These are phyloP conservation scores for Octopus bimaculoides DNA, from an alignment of 1,140 invertebrate species.

Conservation along the genomic window DNA sequence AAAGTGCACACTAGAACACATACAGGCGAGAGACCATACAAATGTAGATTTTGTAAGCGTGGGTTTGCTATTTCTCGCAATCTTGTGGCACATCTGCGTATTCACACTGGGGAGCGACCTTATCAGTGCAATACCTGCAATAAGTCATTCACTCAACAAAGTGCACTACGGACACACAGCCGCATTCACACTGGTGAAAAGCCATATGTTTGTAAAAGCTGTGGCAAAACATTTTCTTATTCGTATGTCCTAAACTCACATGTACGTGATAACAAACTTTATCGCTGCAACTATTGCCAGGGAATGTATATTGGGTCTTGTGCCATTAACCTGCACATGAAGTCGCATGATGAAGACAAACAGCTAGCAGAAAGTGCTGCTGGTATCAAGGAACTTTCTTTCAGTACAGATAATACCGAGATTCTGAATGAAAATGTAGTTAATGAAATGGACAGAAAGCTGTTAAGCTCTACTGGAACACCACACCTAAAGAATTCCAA, in stretches of 20 bases:
- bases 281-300: neutral
- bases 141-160: constrained; percentile 16
- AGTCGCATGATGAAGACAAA: constrained; percentile 61
- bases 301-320: constrained; percentile 5
- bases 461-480: too few relatives aligned
- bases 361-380: constrained; percentile 12
- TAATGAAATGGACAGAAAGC: too few relatives aligned
- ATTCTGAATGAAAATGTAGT: too few relatives aligned
- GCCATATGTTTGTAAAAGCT: constrained; percentile 23
- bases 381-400: too few relatives aligned
- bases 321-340: constrained; percentile 71
- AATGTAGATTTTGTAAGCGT: constrained; percentile 21
- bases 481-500: too few relatives aligned
- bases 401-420: too few relatives aligned
- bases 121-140: constrained; percentile 20
- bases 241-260: constrained; percentile 38
- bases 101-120: constrained; percentile 19
- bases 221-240: constrained; percentile 19
- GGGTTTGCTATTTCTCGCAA: constrained; percentile 17
- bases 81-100: constrained; percentile 19
- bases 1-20: neutral
- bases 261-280: constrained; percentile 24
- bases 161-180: constrained; percentile 20
- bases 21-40: constrained; percentile 9
- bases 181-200: constrained; percentile 22